Conservation (phyloP, 2,113 vertebrate genomes). For the Proterorhinus semilunaris region DNA sequence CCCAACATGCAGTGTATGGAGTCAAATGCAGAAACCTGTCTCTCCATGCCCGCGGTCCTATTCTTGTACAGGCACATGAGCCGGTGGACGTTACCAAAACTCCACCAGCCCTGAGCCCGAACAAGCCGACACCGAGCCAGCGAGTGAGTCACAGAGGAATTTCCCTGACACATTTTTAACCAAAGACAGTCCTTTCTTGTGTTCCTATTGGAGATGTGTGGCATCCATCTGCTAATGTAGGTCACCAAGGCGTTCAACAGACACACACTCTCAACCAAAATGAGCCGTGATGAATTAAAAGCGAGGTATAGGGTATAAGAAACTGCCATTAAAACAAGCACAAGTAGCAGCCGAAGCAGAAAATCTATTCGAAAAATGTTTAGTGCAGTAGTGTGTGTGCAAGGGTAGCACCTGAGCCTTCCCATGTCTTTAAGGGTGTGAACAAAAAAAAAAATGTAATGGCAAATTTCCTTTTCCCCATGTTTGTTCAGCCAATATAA, state of each 20-base stretch:
- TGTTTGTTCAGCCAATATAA: too few relatives aligned
- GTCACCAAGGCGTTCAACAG: conserved; percentile 22
- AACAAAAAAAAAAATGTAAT: too few relatives aligned
- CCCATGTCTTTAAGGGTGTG: too few relatives aligned
- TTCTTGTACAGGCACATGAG: conserved; percentile 20
- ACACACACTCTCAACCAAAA: conserved; percentile 25
- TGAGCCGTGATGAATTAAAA: too few relatives aligned
- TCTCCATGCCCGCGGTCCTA: conserved; percentile 15
- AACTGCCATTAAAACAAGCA: too few relatives aligned
- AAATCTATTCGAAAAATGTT: too few relatives aligned
- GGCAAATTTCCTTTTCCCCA: too few relatives aligned
- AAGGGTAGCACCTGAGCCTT: too few relatives aligned
- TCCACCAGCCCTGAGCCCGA: conserved; percentile 37
- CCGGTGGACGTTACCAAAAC: conserved; percentile 49
- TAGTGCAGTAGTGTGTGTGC: too few relatives aligned
- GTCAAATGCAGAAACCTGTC: conserved; percentile 18
- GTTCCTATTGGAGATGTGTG: conserved; percentile 38
- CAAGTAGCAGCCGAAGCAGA: too few relatives aligned
- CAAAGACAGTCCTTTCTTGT: conserved; percentile 40
- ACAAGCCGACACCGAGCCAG: conserved; percentile 25
- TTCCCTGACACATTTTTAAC: conserved; percentile 57
- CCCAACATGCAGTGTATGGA: conserved; percentile 20
- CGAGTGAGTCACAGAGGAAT: conserved; percentile 67
- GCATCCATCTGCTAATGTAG: conserved; percentile 47
- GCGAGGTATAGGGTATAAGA: too few relatives aligned